Conservation (phyloP, 1,140 invertebrate genomes). For the Drosophila tropicalis region DNA sequence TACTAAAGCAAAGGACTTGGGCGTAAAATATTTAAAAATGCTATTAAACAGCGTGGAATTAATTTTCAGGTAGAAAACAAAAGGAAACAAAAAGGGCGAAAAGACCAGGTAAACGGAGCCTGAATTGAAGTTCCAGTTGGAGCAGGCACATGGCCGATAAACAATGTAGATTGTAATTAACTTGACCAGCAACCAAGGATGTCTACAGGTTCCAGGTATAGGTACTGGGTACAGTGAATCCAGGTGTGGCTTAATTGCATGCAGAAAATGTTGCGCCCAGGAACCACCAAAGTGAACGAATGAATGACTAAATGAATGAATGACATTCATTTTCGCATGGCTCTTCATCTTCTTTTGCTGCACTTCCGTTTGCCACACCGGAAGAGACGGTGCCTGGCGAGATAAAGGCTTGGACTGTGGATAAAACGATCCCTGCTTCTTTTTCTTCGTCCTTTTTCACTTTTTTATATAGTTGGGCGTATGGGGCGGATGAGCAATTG, state of each 20-base stretch:
- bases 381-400: slow-evolving; percentile 50
- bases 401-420: slow-evolving; percentile 33
- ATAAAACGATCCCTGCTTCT: background rate
- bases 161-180: slow-evolving; percentile 81
- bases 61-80: slow-evolving; percentile 19
- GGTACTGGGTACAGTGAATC: background rate
- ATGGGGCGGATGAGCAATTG: slow-evolving; percentile 48
- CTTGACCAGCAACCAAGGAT: slow-evolving; percentile 41
- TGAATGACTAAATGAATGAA: slow-evolving; percentile 54
- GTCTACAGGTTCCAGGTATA: too few relatives aligned
- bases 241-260: slow-evolving; percentile 64
- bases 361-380: slow-evolving; percentile 68
- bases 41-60: slow-evolving; percentile 49
- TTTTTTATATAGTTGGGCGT: background rate
- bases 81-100: slow-evolving; percentile 7
- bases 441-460: background rate
- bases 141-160: slow-evolving; percentile 46
- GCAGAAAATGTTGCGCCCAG: slow-evolving; percentile 44
- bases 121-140: background rate
- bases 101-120: slow-evolving; percentile 5
- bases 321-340: slow-evolving; percentile 72
- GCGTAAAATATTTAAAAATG: slow-evolving; percentile 58
- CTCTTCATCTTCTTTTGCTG: slow-evolving; percentile 48
- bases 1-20: slow-evolving; percentile 11
- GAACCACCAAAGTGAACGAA: slow-evolving; percentile 18